Conservation (phyloP, 2,797 vertebrate genomes). For the Harpagifer antarcticus region DNA sequence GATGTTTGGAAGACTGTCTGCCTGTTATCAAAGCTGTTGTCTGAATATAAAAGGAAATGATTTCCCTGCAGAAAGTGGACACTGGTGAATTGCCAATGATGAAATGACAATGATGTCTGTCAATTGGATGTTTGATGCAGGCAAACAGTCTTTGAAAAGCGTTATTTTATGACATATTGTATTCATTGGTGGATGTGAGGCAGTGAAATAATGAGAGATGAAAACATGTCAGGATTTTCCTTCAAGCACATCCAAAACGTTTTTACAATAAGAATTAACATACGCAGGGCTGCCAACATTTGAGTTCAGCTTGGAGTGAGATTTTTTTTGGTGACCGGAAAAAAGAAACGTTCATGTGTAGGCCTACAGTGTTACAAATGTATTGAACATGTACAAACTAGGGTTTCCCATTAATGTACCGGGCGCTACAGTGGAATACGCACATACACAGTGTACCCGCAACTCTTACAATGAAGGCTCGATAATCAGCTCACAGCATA, state of each 20-base stretch:
- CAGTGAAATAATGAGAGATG: slow-evolving; percentile 63
- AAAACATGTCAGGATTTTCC: slow-evolving; percentile 42
- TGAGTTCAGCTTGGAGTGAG: too few relatives aligned
- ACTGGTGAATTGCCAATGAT: slow-evolving; percentile 63
- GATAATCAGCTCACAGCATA: too few relatives aligned
- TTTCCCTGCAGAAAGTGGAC: slow-evolving; percentile 64
- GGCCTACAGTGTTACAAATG: too few relatives aligned
- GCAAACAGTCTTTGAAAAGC: slow-evolving; percentile 69
- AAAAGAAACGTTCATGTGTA: too few relatives aligned
- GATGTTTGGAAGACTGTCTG: slow-evolving; percentile 33
- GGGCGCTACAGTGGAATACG: too few relatives aligned
- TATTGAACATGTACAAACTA: too few relatives aligned
- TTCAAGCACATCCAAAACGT: slow-evolving; percentile 53
- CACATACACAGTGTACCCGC: too few relatives aligned
- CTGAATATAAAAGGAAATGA: slow-evolving; percentile 54
- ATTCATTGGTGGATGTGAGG: slow-evolving; percentile 52
- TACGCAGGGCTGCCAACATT: neutral
- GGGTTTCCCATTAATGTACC: too few relatives aligned
- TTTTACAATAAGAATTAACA: slow-evolving; percentile 49
- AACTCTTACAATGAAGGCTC: too few relatives aligned
- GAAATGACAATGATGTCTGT: slow-evolving; percentile 71
- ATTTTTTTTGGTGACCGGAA: too few relatives aligned
- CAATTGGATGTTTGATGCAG: slow-evolving; percentile 73
- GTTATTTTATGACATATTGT: slow-evolving; percentile 63
- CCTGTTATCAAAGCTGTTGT: slow-evolving; percentile 63